Conservation (phyloP, 2,888 invertebrate species). For the Melitaea athalia region DNA sequence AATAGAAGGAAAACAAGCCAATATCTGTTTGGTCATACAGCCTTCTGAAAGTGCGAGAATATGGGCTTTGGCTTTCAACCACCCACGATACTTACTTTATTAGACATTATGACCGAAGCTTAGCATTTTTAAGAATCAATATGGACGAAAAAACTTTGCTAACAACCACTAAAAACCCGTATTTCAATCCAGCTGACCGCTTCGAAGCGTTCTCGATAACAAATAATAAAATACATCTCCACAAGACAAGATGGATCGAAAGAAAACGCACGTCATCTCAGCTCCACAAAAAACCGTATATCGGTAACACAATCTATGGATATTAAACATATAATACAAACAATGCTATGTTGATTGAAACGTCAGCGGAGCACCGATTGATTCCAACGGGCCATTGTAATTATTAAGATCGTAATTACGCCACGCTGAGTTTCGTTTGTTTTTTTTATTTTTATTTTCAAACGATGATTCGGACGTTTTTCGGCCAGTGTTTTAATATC, state of each 20-base stretch:
- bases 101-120: conserved; percentile 1
- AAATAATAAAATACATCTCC: conserved; percentile 66
- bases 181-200: conserved; percentile 31
- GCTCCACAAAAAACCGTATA: conserved; percentile 61
- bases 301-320: conserved; percentile 80
- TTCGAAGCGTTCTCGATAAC: conserved; percentile 60
- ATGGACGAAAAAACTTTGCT: conserved; percentile 3
- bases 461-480: conserved; percentile 74
- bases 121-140: conserved; percentile 5
- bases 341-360: conserved; percentile 81
- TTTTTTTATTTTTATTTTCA: conserved; percentile 55
- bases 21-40: too few relatives aligned
- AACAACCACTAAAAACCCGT: conserved; percentile 27
- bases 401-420: conserved; percentile 80
- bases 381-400: conserved; percentile 72
- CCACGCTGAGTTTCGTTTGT: conserved; percentile 76
- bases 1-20: too few relatives aligned
- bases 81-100: background rate
- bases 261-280: conserved; percentile 55
- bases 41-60: too few relatives aligned
- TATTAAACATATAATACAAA: conserved; percentile 80
- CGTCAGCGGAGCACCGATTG: conserved; percentile 78
- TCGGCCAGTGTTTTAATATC: conserved; percentile 60
- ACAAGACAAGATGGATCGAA: conserved; percentile 42
- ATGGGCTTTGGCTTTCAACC: too few relatives aligned